phyloP scores from a whole-genome alignment of 1,140 invertebrate genomes.

The Sycophaga agraensis region DNA sequence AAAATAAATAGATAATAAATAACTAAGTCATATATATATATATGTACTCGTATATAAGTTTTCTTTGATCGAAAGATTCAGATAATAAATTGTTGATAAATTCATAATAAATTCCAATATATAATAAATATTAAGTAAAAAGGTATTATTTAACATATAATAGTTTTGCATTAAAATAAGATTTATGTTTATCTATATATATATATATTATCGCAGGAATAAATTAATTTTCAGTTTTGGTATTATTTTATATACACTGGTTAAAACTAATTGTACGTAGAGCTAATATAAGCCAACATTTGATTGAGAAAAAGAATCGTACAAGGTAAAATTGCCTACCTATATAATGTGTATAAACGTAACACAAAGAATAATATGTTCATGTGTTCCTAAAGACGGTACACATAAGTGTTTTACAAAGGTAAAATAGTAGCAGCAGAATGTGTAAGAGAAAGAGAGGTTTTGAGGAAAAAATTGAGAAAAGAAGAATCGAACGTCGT shows the following conservation, averaged over 20 bases:
- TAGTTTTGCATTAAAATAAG: neutral
- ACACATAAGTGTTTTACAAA: neutral
- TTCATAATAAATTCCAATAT: too few relatives aligned
- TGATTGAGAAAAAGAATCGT: neutral
- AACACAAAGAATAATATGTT: too few relatives aligned
- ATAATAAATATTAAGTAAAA: too few relatives aligned
- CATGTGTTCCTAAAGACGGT: too few relatives aligned
- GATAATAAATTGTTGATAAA: neutral
- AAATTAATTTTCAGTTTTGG: conserved; percentile 23
- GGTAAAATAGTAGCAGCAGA: neutral
- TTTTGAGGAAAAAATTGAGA: too few relatives aligned
- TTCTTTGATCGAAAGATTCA: neutral
- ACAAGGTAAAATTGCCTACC: neutral
- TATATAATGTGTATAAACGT: neutral
- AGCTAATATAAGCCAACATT: neutral
- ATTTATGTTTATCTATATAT: too few relatives aligned
- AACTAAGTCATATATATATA: conserved; percentile 13
- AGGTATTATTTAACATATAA: too few relatives aligned
- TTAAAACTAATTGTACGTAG: conserved; percentile 8
- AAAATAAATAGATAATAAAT: too few relatives aligned
- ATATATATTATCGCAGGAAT: conserved; percentile 3
- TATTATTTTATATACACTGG: conserved; percentile 22
- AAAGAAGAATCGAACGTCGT: too few relatives aligned
- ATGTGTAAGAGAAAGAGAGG: too few relatives aligned
- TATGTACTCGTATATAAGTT: neutral